Evolutionary conservation across 2,888 invertebrate species (phyloP).

Genomic region (Drosophila nr. medialis): DNA sequence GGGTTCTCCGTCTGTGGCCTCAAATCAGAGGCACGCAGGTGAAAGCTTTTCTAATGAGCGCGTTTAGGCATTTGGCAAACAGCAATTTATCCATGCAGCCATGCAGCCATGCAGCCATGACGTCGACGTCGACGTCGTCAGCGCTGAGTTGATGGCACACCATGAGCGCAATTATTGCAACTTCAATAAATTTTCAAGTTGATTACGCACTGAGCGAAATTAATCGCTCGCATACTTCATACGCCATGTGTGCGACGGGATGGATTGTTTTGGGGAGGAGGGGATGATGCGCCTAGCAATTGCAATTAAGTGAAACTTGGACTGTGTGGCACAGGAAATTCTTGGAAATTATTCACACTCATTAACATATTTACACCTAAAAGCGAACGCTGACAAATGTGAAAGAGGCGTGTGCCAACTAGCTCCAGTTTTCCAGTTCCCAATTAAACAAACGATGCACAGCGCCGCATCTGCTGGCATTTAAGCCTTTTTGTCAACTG

Average conservation of each 20-base stretch:
- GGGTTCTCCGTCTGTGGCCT: slow-evolving; percentile 47
- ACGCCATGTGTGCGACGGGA: slow-evolving; percentile 40
- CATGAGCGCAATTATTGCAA: slow-evolving; percentile 75
- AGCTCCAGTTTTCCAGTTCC: slow-evolving; percentile 58
- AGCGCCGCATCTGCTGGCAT: slow-evolving; percentile 9
- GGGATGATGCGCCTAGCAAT: slow-evolving; percentile 41
- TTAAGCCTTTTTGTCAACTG: slow-evolving; percentile 53
- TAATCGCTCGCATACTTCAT: slow-evolving; percentile 74
- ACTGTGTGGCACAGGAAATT: slow-evolving; percentile 52
- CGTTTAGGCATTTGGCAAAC: slow-evolving; percentile 45
- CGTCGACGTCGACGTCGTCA: neutral
- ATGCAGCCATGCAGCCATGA: slow-evolving; percentile 14
- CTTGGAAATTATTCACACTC: slow-evolving; percentile 74
- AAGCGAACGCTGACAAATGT: slow-evolving; percentile 72
- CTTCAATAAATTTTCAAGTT: slow-evolving; percentile 78
- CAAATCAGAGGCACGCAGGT: slow-evolving; percentile 71
- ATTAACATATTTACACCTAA: slow-evolving; percentile 80
- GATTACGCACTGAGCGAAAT: slow-evolving; percentile 76
- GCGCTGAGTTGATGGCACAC: slow-evolving; percentile 30
- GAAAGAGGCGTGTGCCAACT: slow-evolving; percentile 64
- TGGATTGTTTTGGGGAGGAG: neutral
- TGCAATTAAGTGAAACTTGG: slow-evolving; percentile 69
- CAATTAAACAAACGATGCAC: slow-evolving; percentile 71
- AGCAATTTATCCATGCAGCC: slow-evolving; percentile 17
- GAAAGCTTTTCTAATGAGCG: slow-evolving; percentile 75